These are phyloP conservation scores for Clostera curtula DNA, from an alignment of 2,888 invertebrate species.

Conservation along the genomic window DNA sequence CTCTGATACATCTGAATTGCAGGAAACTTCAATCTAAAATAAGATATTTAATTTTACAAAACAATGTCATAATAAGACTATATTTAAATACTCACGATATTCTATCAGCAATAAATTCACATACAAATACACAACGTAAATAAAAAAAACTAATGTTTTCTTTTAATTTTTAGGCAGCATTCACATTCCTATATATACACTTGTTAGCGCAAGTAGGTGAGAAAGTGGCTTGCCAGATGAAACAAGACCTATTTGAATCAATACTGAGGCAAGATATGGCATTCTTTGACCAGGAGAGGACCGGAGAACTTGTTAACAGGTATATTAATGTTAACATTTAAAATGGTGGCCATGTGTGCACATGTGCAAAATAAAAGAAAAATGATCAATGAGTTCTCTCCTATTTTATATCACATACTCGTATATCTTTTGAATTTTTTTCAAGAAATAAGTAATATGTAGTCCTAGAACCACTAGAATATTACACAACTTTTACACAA, in stretches of 20 bases:
- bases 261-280: constrained; percentile 90
- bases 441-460: too few species aligned
- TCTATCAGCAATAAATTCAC: too few species aligned
- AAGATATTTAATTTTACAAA: too few species aligned
- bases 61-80: too few species aligned
- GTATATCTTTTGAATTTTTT: too few species aligned
- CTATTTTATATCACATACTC: background rate
- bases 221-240: constrained; percentile 86
- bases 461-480: too few species aligned
- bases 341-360: background rate
- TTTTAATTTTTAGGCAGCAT: constrained; percentile 79
- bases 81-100: too few species aligned
- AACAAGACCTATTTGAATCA: constrained; percentile 86
- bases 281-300: constrained; percentile 93
- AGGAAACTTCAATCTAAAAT: too few species aligned
- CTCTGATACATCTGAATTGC: too few species aligned
- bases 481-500: too few species aligned
- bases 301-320: constrained; percentile 94
- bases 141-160: background rate
- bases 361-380: background rate
- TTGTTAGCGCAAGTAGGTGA: constrained; percentile 92
- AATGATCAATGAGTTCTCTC: background rate
- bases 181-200: constrained; percentile 93
- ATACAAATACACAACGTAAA: background rate
- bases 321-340: too few species aligned